Evolutionary conservation across 2,113 vertebrate species (phyloP), one percentile per base, ranked within the genome.

Genomic region (Anolis carolinensis): DNA sequence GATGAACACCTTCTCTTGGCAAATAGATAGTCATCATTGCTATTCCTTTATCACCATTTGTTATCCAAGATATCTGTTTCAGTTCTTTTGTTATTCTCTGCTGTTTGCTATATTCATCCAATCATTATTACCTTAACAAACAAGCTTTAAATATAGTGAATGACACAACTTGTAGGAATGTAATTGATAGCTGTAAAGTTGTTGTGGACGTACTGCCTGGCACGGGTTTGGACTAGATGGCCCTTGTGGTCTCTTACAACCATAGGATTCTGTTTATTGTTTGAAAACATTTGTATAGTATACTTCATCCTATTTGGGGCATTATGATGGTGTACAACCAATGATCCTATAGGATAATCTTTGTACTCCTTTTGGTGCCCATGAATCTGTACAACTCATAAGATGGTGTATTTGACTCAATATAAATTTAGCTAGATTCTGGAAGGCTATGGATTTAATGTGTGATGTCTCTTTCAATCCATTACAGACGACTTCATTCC

Each of bases 401-500:
- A 39, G 25, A 52, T 18, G 25, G 20, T 65, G 4, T 27, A 18
- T 55, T 36, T 79, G 73, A 4, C 36, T 71, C n/a, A 84, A 25
- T 14, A 32, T 0, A 0, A 84, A 25, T 14, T n/a, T 0, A 0
- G 76, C 79, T 25, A 44, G 63, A 1, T 23, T 1, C 7, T 67
- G 0, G 0, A 9, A 59, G 3, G 0, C 0, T 0, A 0, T 55
- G 14, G 18, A 18, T 59, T 59, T 59, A 14, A 59, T 59, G 13
- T 59, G 3, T 0, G 4, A 70, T 23, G 10, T 16, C 80, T 86
- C 71, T 82, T 87, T 88, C n/a, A 91, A 32, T 79, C 11, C 81
- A 16, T 79, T 91, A 63, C 79, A 99, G 99, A 86, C 97, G 99
- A 68, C 97, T 99, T 62, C 99, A 99, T 96, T 99, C 98, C 94